Evolutionary conservation across 2,888 invertebrate species (phyloP), one percentile per base, ranked within the genome.

Genomic region (Gastrophysa polygoni): DNA sequence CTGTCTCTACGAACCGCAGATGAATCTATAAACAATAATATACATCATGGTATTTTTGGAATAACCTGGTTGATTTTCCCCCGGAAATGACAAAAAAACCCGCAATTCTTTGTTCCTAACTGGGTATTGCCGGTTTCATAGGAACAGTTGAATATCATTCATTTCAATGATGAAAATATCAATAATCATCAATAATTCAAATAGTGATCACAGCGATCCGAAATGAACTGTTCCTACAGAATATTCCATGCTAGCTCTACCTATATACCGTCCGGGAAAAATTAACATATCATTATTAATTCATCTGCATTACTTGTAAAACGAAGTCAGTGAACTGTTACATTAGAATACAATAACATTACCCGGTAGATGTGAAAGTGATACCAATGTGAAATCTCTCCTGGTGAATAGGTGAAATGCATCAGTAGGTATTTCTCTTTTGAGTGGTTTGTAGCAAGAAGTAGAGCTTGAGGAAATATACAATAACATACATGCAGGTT

Each of bases 271-370:
- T 54, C 43, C 21, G 34, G 16, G 4, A 43, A 46, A 49, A 63
- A 63, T 63, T 63, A 55, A 63, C 63, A 63, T 63, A 58, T 55
- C 63, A 59, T 59, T 58, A 55, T 50, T 48, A 50, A 63, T 63
- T 63, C 63, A 59, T 62, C 55, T 54, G 43, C 21, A 58, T 29
- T 55, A 24, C 7, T 43, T 61, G 57, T 51, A 44, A 64, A 59
- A 61, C 51, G 52, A 28, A 61, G 61, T 65, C 65, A 57, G 57
- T 52, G 65, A 65, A 62, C 65, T 55, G 48, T 59, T 59, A 34
- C 59, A 65, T 62, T 65, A 62, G 62, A 59, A 62, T 65, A 61
- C 51, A 52, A 56, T 59, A 59, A 50, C 56, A 63, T 56, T 38
- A 38, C 38, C n/a, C n/a, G n/a, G n/a, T 38, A 14, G 38, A 51